These are phyloP conservation scores for Cydia amplana DNA, from an alignment of 1,140 invertebrate species.

Conservation along the genomic window DNA sequence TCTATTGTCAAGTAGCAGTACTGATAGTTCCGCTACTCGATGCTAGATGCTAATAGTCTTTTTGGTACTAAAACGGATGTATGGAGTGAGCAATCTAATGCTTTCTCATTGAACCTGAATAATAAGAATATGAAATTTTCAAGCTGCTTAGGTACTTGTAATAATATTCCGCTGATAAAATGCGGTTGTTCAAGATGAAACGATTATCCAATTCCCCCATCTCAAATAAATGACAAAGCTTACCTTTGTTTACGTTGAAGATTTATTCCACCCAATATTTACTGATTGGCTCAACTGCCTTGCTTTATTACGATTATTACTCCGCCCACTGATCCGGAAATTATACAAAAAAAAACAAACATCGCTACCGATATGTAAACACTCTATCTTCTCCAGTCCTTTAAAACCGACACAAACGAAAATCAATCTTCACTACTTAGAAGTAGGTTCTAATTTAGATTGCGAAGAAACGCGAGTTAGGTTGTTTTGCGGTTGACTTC, in stretches of 20 bases:
- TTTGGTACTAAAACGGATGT: too few relatives aligned
- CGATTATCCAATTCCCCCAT: conserved; percentile 5
- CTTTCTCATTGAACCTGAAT: background rate
- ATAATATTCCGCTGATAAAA: background rate
- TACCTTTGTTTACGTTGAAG: conserved; percentile 16
- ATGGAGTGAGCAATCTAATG: too few relatives aligned
- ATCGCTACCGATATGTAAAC: conserved; percentile 26
- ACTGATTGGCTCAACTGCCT: conserved; percentile 19
- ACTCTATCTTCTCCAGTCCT: background rate
- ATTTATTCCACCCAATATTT: conserved; percentile 25
- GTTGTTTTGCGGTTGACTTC: background rate
- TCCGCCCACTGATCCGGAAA: conserved; percentile 21
- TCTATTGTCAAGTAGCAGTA: too few relatives aligned
- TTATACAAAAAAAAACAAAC: conserved; percentile 27
- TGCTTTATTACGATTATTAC: conserved; percentile 26
- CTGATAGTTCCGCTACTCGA: too few relatives aligned
- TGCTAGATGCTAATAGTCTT: too few relatives aligned
- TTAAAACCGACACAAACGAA: background rate
- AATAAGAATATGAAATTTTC: background rate
- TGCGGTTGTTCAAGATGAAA: background rate
- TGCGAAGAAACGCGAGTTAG: background rate
- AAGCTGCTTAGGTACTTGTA: background rate
- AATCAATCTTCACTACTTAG: background rate
- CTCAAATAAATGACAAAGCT: conserved; percentile 13
- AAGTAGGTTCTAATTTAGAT: background rate